Conservation (phyloP, 2,797 vertebrate species). For the Gallinago stenura region DNA sequence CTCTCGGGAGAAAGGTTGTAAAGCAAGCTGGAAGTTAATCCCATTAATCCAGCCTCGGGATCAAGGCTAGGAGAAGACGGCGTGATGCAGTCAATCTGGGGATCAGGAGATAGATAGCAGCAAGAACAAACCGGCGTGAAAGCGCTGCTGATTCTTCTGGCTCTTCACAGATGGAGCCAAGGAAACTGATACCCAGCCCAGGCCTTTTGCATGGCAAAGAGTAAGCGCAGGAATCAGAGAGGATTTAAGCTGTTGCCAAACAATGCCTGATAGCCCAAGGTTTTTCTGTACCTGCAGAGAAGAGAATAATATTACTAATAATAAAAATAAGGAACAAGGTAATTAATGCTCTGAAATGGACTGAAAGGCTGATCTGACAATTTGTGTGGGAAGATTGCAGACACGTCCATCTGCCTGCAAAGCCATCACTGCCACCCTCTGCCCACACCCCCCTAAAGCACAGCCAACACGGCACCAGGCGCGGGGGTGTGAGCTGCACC, state of each 20-base stretch:
- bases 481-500: fast-evolving
- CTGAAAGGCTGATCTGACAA: neutral
- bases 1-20: neutral
- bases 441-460: neutral
- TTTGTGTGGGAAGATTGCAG: neutral
- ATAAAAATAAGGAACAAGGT: neutral
- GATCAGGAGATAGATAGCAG: neutral
- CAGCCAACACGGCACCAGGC: neutral
- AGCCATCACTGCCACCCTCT: neutral
- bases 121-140: neutral
- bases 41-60: neutral
- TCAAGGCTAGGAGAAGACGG: neutral
- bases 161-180: neutral
- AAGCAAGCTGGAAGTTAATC: neutral
- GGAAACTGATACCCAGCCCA: neutral
- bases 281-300: neutral
- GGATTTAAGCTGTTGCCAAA: neutral
- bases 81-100: neutral
- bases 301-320: neutral
- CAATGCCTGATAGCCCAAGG: neutral
- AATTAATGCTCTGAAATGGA: neutral
- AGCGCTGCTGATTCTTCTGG: neutral
- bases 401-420: neutral
- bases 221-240: neutral
- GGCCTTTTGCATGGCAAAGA: neutral